phyloP scores from a whole-genome alignment of 2,113 vertebrate species.

The Siphamia tubifer region DNA sequence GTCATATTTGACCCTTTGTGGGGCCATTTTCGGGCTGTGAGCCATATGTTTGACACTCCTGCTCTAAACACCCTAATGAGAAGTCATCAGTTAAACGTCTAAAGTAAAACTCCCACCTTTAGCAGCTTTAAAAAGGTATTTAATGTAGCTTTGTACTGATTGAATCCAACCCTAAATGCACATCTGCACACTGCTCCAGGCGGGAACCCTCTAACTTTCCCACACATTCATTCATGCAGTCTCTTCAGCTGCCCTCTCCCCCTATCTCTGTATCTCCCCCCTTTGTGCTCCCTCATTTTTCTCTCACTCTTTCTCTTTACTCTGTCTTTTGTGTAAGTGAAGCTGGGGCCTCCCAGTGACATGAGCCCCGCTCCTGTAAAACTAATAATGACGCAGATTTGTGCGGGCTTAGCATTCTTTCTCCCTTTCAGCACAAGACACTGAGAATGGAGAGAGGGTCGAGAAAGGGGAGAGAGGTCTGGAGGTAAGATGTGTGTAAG shows the following conservation, averaged over 20 bases:
- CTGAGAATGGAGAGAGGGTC: slow-evolving; percentile 26
- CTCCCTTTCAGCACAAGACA: slow-evolving; percentile 56
- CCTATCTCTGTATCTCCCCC: not conserved
- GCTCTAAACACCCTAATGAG: no score
- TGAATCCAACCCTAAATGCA: not conserved
- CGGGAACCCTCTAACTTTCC: not conserved
- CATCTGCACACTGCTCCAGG: not conserved
- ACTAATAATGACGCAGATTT: slow-evolving; percentile 75
- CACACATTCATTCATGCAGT: slow-evolving; percentile 11
- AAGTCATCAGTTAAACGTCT: no score
- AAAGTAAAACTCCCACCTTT: no score
- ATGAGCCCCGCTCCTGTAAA: slow-evolving; percentile 72
- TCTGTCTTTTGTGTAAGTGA: slow-evolving; percentile 66
- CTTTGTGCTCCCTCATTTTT: not conserved
- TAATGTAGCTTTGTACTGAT: no score
- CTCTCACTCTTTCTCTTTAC: slow-evolving; percentile 30
- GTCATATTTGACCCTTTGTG: no score
- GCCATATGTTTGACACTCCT: no score
- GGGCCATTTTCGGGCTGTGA: no score
- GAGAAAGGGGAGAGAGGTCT: slow-evolving; percentile 31
- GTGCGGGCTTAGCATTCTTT: slow-evolving; percentile 76
- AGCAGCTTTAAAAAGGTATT: no score
- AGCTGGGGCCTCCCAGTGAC: slow-evolving; percentile 65
- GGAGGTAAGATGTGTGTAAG: slow-evolving; percentile 14
- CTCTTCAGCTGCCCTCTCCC: not conserved